A percentile compares a stretch with the other conserved stretches of the same genome.
These are phyloP conservation scores for Diarsia brunnea DNA, from an alignment of 2,888 invertebrate genomes.

Conservation along the genomic window DNA sequence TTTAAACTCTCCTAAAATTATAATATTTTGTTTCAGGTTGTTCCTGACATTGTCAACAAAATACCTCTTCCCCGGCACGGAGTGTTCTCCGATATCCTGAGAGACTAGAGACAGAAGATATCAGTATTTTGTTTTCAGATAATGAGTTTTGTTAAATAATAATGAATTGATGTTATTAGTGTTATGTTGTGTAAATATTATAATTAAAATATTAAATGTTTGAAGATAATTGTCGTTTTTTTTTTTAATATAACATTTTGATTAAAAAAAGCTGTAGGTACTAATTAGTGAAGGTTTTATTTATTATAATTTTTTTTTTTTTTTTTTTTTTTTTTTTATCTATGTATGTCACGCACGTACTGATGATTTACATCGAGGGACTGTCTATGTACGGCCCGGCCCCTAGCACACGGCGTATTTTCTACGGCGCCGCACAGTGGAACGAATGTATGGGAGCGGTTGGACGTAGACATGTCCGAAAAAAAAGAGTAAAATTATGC, in stretches of 20 bases:
- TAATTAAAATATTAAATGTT: conserved; percentile 39
- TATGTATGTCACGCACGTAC: too few relatives aligned
- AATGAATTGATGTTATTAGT: conserved; percentile 41
- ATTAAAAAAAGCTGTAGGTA: too few relatives aligned
- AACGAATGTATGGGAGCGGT: too few relatives aligned
- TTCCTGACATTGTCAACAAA: conserved; percentile 82
- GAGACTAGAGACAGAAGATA: conserved; percentile 49
- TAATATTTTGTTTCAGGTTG: conserved; percentile 70
- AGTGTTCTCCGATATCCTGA: conserved; percentile 78
- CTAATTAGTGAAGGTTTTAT: too few relatives aligned
- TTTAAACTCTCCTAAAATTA: not conserved
- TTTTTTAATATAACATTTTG: not conserved
- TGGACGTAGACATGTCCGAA: too few relatives aligned
- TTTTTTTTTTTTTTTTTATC: too few relatives aligned
- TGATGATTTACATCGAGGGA: too few relatives aligned
- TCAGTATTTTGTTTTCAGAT: conserved; percentile 42
- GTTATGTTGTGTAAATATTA: conserved; percentile 11
- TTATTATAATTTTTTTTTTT: too few relatives aligned
- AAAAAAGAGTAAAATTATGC: too few relatives aligned
- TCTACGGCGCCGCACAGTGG: too few relatives aligned
- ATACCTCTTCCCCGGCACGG: conserved; percentile 79
- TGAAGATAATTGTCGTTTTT: not conserved
- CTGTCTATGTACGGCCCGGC: too few relatives aligned
- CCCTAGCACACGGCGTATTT: too few relatives aligned
- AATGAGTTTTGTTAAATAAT: conserved; percentile 28